phyloP scores from a whole-genome alignment of 2,797 vertebrate genomes.

The Ceyx erithaca region DNA sequence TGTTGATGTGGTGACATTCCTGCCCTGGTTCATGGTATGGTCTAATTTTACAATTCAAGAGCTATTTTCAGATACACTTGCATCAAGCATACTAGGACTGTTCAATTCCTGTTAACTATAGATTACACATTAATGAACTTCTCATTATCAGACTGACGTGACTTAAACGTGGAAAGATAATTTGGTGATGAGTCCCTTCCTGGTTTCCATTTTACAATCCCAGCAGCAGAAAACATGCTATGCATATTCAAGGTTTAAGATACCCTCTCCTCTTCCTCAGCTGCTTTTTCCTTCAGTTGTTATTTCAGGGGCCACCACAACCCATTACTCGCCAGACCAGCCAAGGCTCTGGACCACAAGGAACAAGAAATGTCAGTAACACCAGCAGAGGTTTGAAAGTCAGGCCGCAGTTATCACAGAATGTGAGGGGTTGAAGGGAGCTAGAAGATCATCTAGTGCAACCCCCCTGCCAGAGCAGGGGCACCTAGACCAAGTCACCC shows the following conservation, averaged over 20 bases:
- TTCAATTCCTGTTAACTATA: background rate
- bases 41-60: background rate
- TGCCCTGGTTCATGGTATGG: no score
- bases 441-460: no score
- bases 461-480: no score
- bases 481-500: no score
- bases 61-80: background rate
- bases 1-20: background rate
- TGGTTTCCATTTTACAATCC: background rate
- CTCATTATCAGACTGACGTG: background rate
- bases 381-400: background rate
- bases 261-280: background rate
- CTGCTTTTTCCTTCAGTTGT: background rate
- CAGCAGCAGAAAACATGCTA: background rate
- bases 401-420: background rate
- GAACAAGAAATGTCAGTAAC: background rate
- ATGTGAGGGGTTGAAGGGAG: no score
- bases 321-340: background rate
- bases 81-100: background rate
- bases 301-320: background rate
- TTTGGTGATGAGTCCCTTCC: fast-evolving
- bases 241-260: background rate
- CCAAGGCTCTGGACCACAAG: background rate
- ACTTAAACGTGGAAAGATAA: background rate
- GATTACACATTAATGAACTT: background rate